A percentile compares a stretch with the other conserved stretches of the same genome.
Evolutionary conservation across 2,797 vertebrate species (phyloP).

Genomic region (Zenarchopterus dispar): DNA sequence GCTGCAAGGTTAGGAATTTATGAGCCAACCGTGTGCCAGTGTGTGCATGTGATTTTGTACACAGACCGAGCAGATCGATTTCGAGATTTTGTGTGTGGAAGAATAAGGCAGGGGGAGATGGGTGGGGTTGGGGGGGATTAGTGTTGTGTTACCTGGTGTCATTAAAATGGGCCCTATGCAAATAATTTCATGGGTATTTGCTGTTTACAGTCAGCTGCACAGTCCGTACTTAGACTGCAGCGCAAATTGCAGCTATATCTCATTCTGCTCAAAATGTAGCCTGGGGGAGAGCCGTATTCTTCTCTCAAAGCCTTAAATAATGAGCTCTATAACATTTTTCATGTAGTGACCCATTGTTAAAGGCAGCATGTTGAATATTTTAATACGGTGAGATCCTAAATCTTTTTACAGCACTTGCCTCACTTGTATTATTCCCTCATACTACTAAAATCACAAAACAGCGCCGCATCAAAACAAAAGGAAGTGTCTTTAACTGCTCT

Average conservation of each 20-base stretch:
- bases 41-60: constrained; percentile 30
- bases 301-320: constrained; percentile 63
- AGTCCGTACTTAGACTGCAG: constrained; percentile 37
- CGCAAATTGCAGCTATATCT: constrained; percentile 33
- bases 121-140: constrained; percentile 22
- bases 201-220: constrained; percentile 59
- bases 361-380: constrained; percentile 63
- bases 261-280: constrained; percentile 48
- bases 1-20: constrained; percentile 57
- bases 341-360: constrained; percentile 59
- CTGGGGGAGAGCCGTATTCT: constrained; percentile 45
- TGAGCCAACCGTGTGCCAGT: constrained; percentile 33
- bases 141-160: constrained; percentile 43
- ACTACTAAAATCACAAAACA: constrained; percentile 50
- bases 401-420: constrained; percentile 46
- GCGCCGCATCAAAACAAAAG: constrained; percentile 66
- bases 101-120: neutral
- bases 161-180: constrained; percentile 53
- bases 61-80: constrained; percentile 47
- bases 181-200: constrained; percentile 62
- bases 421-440: constrained; percentile 41
- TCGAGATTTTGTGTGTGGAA: constrained; percentile 16
- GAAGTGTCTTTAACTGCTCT: constrained; percentile 58
- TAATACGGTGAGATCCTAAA: constrained; percentile 52
- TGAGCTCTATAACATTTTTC: constrained; percentile 60